Conservation (phyloP, 2,113 vertebrate species). For the Probosciger aterrimus region DNA sequence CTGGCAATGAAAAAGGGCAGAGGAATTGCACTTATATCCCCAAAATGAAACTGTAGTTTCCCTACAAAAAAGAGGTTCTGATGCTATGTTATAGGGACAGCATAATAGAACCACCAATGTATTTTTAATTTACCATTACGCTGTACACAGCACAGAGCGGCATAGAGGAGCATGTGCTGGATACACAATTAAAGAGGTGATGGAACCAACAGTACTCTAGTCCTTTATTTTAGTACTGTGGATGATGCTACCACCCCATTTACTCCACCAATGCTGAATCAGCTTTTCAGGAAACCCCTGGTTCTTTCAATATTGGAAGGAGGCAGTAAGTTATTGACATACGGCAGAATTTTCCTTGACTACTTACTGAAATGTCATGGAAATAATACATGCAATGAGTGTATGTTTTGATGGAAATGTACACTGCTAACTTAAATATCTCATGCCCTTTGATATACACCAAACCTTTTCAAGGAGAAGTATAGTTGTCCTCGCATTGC, state of each 20-base stretch:
- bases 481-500: not conserved
- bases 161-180: not conserved
- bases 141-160: not conserved
- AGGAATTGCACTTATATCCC: not conserved
- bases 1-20: not conserved
- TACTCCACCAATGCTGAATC: not conserved
- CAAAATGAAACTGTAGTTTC: not conserved
- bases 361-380: not conserved
- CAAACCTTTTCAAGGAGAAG: not conserved
- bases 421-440: not conserved
- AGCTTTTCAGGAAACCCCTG: not conserved
- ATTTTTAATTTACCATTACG: not conserved
- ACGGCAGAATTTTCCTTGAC: not conserved
- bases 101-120: fast-evolving
- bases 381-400: not conserved
- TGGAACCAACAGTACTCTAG: not conserved
- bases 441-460: not conserved
- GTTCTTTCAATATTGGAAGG: not conserved
- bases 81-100: not conserved
- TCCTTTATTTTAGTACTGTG: not conserved
- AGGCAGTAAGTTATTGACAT: not conserved
- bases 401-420: not conserved
- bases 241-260: not conserved
- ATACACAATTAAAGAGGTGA: not conserved
- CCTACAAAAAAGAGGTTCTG: not conserved